phyloP scores from a whole-genome alignment of 2,113 vertebrate genomes.

The Corythornis madagascariensis region DNA sequence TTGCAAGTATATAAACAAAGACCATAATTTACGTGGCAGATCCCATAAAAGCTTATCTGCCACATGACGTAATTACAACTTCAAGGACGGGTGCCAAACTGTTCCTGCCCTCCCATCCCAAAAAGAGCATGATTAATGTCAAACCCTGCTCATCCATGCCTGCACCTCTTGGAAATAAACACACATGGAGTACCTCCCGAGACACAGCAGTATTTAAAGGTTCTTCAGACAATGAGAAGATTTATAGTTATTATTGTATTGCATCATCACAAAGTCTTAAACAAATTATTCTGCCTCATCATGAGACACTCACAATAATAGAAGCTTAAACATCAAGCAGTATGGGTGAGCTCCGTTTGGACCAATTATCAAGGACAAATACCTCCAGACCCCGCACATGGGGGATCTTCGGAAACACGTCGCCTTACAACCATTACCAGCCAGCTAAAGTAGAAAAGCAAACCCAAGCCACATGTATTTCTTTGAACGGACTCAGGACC shows the following conservation, averaged over 20 bases:
- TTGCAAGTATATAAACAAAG: constrained; percentile 51
- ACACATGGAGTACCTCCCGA: not conserved
- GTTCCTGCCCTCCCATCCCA: not conserved
- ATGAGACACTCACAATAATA: not conserved
- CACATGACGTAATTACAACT: constrained; percentile 32
- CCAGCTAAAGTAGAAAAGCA: not conserved
- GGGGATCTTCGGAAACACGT: not conserved
- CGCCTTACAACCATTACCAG: not conserved
- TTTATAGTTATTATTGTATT: not conserved
- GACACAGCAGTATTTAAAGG: constrained; percentile 1
- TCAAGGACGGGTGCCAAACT: not conserved
- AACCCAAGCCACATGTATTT: not conserved
- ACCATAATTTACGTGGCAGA: constrained; percentile 48
- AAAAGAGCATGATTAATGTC: not conserved
- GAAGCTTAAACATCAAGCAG: not conserved
- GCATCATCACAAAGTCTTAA: constrained; percentile 14
- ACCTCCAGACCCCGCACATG: fast-evolving
- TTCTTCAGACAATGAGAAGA: not conserved
- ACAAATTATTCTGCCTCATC: not conserved
- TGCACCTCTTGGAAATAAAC: not conserved
- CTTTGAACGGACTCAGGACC: not conserved
- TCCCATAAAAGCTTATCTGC: constrained; percentile 56
- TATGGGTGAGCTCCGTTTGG: not conserved
- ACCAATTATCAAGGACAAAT: not conserved
- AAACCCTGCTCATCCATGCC: not conserved